Base-by-base conservation (phyloP, 2,797 vertebrate species). In the Acomys russatus region DNA sequence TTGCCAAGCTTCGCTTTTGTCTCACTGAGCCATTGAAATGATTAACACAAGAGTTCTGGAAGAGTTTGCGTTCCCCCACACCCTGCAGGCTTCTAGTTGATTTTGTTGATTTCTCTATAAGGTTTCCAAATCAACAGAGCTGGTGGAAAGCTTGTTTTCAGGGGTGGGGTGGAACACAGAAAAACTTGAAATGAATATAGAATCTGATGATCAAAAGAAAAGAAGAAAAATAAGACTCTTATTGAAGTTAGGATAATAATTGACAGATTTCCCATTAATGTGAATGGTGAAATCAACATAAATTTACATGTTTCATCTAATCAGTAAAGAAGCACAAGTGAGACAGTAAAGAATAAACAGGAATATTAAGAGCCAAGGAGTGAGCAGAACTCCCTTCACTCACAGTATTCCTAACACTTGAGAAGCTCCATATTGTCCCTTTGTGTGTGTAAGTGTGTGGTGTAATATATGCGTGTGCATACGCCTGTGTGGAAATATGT, bases 251-350 rank as follows among this genome's bases (percentile, higher is more conserved):
- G 73, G 49, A 95, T 92, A 38, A 0, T 95, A 97, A 94, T 63
- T 92, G 88, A 90, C 90, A 88, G 84, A 91, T 97, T 98, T 76
- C 96, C 51, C 97, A 95, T 96, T 92, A 90, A 83, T 49, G 18
- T 89, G 94, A 97, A 96, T 96, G 56, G 96, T 88, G 97, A 97
- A 97, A 97, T 97, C 88, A 98, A 68, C 97, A 94, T 97, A 98
- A 96, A 98, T 98, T 98, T 97, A 95, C 96, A 97, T 98, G 92
- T 96, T 98, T 97, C 95, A 97, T 97, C 96, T 90, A 98, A 98
- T 98, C 98, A 98, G 73, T 61, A 94, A 94, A 78, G 97, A 96
- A 68, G 18, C 51, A 80, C 95, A 30, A 59, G 64, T n/a, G 89
- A 96, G 56, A 64, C 70, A 63, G 56, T 79, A 88, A 33, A 88